Conservation (phyloP, 2,888 invertebrate genomes). For the Cantharis rustica region DNA sequence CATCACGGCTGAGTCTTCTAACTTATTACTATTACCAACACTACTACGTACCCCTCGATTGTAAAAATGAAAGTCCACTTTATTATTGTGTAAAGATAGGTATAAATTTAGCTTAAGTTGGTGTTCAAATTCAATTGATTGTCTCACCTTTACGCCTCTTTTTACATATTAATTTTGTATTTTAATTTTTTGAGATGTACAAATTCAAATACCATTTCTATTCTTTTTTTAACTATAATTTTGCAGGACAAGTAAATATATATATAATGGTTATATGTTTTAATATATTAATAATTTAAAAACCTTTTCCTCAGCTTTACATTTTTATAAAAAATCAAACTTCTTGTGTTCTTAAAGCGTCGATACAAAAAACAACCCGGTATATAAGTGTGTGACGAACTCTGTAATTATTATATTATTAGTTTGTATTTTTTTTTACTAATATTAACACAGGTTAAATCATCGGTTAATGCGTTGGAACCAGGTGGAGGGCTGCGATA, state of each 20-base stretch:
- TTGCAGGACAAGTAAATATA: conserved; percentile 14
- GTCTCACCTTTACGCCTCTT: conserved; percentile 22
- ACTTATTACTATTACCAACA: conserved; percentile 43
- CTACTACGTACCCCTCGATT: conserved; percentile 57
- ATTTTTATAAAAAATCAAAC: neutral
- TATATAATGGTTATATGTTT: neutral
- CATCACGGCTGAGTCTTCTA: conserved; percentile 37
- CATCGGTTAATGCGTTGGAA: neutral
- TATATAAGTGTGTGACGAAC: conserved; percentile 24
- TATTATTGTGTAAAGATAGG: conserved; percentile 56
- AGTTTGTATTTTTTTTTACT: conserved; percentile 23
- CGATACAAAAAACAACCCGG: neutral
- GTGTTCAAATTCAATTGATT: conserved; percentile 42
- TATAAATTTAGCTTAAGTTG: conserved; percentile 58
- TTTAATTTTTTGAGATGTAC: conserved; percentile 22
- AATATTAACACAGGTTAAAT: conserved; percentile 11
- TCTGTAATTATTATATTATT: conserved; percentile 17
- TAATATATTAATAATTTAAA: neutral
- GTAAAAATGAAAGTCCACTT: conserved; percentile 59
- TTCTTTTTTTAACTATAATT: conserved; percentile 10
- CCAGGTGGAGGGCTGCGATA: conserved; percentile 18
- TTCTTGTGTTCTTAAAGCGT: neutral
- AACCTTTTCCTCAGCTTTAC: neutral
- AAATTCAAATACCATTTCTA: conserved; percentile 4
- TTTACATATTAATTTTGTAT: conserved; percentile 13